These are phyloP conservation scores for Oryzias sinensis DNA, from an alignment of 2,797 vertebrate species.

Conservation along the genomic window DNA sequence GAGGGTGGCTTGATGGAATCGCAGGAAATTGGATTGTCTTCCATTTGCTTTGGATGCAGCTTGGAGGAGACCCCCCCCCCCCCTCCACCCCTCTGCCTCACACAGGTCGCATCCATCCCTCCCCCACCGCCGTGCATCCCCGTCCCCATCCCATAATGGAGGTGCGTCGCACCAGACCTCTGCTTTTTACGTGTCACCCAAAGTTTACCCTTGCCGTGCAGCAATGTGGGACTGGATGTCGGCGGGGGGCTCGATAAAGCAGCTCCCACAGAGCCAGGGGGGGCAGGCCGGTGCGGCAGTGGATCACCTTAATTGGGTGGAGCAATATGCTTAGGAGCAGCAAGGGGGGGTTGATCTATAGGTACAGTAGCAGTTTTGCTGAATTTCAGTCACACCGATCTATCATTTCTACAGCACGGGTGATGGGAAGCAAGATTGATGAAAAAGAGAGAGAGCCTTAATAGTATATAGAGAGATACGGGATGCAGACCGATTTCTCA, in stretches of 20 bases:
- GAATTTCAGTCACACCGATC: slow-evolving; percentile 60
- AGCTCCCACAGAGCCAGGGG: slow-evolving; percentile 35
- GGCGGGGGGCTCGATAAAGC: slow-evolving; percentile 71
- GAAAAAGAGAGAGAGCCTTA: slow-evolving; percentile 33
- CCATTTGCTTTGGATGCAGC: slow-evolving; percentile 90
- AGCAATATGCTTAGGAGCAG: slow-evolving; percentile 70
- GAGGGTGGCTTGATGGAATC: slow-evolving; percentile 93
- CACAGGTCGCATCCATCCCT: slow-evolving; percentile 50
- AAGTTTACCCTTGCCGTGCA: slow-evolving; percentile 86
- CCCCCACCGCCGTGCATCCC: slow-evolving; percentile 52
- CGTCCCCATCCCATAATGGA: slow-evolving; percentile 87
- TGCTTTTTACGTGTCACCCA: slow-evolving; percentile 85
- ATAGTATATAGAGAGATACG: slow-evolving; percentile 14
- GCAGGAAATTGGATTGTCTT: slow-evolving; percentile 98
- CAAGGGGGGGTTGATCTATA: slow-evolving; percentile 57
- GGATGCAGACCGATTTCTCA: slow-evolving; percentile 7
- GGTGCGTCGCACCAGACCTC: slow-evolving; percentile 79
- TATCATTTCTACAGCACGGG: slow-evolving; percentile 61
- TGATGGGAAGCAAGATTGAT: slow-evolving; percentile 60
- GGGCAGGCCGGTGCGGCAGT: slow-evolving; percentile 47
- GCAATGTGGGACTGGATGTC: slow-evolving; percentile 73
- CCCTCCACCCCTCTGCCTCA: slow-evolving; percentile 37
- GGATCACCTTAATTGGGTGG: slow-evolving; percentile 66
- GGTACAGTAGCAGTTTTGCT: slow-evolving; percentile 65
- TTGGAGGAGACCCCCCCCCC: slow-evolving; percentile 63